phyloP scores from a whole-genome alignment of 2,888 invertebrate species.

The Drosophila picticornis region DNA sequence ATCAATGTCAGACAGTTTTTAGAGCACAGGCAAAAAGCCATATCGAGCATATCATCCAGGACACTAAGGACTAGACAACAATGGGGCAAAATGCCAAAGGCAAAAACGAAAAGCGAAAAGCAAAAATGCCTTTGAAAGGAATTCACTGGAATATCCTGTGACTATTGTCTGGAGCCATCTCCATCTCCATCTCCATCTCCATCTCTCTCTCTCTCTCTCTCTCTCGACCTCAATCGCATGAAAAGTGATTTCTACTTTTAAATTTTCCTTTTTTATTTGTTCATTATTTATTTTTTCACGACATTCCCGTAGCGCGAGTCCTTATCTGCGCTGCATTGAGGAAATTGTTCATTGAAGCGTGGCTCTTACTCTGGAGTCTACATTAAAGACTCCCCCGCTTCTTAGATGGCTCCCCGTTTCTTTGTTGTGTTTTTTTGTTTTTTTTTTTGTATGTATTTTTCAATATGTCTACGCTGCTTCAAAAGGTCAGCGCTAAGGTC shows the following conservation, averaged over 20 bases:
- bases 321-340: slow-evolving; percentile 23
- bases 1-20: slow-evolving; percentile 72
- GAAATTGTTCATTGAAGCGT: slow-evolving; percentile 50
- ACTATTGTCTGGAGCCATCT: slow-evolving; percentile 47
- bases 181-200: not conserved
- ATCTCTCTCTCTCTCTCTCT: not conserved
- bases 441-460: not conserved
- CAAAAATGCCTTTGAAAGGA: slow-evolving; percentile 59
- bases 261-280: slow-evolving; percentile 2
- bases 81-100: slow-evolving; percentile 41
- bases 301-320: slow-evolving; percentile 55
- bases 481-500: slow-evolving; percentile 54
- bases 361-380: not conserved
- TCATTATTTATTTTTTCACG: slow-evolving; percentile 46
- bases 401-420: not conserved
- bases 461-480: slow-evolving; percentile 27
- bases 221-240: slow-evolving; percentile 41
- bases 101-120: slow-evolving; percentile 37
- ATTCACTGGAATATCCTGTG: slow-evolving; percentile 70
- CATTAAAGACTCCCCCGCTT: slow-evolving; percentile 7
- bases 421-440: not conserved
- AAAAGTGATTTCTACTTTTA: slow-evolving; percentile 66
- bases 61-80: slow-evolving; percentile 17
- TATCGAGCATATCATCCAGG: slow-evolving; percentile 26
- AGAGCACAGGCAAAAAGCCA: slow-evolving; percentile 68